Evolutionary conservation across 2,888 invertebrate species (phyloP).

Genomic region (Cephus runcator): DNA sequence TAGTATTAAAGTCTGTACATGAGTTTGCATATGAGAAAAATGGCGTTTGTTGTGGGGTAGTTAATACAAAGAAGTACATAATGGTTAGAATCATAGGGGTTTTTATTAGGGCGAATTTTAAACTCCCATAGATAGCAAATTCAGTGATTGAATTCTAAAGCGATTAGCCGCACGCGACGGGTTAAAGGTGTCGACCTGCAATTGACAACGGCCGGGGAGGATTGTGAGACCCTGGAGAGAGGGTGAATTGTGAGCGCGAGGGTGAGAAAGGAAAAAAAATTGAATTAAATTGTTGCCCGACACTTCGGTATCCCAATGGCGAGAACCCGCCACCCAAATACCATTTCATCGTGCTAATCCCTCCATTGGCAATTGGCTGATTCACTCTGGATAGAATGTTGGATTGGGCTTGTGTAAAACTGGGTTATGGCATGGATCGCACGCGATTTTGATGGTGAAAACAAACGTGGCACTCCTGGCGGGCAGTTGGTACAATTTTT

Average conservation of each 20-base stretch:
- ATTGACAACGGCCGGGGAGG: constrained; percentile 50
- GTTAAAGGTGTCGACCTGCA: constrained; percentile 62
- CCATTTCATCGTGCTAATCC: not conserved
- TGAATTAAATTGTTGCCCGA: constrained; percentile 48
- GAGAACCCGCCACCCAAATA: not conserved
- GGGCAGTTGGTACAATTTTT: constrained; percentile 57
- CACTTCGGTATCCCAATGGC: not conserved
- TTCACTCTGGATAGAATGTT: not conserved
- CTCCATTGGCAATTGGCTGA: not conserved
- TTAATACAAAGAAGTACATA: not conserved
- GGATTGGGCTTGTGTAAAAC: not conserved
- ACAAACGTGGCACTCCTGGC: constrained; percentile 3
- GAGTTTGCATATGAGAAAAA: not conserved
- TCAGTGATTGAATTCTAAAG: constrained; percentile 58
- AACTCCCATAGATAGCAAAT: not conserved
- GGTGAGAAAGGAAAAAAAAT: constrained; percentile 42
- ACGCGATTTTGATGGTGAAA: not conserved
- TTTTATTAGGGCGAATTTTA: not conserved
- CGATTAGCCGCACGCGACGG: constrained; percentile 62
- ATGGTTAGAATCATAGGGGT: not conserved
- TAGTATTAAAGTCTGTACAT: not conserved
- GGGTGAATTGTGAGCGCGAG: constrained; percentile 23
- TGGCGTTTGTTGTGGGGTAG: not conserved
- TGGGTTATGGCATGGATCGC: not conserved
- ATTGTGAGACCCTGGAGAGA: constrained; percentile 24